phyloP scores from a whole-genome alignment of 2,113 vertebrate genomes.

The Stomatorhinus ivindoensis region DNA sequence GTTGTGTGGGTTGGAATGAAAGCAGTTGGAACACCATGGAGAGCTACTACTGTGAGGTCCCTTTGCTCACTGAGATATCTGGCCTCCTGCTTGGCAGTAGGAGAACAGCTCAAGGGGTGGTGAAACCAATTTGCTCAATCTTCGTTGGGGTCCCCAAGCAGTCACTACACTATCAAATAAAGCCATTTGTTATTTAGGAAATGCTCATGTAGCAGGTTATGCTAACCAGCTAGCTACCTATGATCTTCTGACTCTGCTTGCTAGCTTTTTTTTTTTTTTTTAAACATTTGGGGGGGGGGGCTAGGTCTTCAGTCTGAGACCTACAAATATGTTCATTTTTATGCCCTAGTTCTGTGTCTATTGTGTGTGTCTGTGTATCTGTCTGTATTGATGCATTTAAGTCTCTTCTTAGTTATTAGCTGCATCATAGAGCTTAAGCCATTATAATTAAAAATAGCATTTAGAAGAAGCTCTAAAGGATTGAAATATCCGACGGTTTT shows the following conservation, averaged over 20 bases:
- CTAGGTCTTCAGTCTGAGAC: neutral
- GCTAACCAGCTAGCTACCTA: neutral
- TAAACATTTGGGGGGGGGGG: neutral
- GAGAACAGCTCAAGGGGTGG: neutral
- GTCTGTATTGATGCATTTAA: neutral
- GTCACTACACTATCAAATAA: neutral
- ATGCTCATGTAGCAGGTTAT: neutral
- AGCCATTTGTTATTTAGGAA: neutral
- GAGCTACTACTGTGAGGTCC: neutral
- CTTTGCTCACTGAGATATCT: neutral
- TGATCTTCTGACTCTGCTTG: neutral
- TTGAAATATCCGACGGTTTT: constrained; percentile 19
- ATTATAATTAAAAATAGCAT: neutral
- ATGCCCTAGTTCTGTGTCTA: neutral
- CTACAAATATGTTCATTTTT: neutral
- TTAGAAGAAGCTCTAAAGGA: neutral
- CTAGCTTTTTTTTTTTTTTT: neutral
- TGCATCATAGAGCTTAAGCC: neutral
- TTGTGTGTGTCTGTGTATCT: neutral
- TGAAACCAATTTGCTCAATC: neutral
- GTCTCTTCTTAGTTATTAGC: neutral
- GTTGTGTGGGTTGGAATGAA: neutral
- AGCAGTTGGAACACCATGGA: neutral
- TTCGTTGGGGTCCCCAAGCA: neutral
- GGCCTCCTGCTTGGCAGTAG: neutral